Percentiles rank a stretch among this genome's conserved stretches.
Conservation (phyloP, 1,140 invertebrate species). For the Hyposmocoma kahamanoa region DNA sequence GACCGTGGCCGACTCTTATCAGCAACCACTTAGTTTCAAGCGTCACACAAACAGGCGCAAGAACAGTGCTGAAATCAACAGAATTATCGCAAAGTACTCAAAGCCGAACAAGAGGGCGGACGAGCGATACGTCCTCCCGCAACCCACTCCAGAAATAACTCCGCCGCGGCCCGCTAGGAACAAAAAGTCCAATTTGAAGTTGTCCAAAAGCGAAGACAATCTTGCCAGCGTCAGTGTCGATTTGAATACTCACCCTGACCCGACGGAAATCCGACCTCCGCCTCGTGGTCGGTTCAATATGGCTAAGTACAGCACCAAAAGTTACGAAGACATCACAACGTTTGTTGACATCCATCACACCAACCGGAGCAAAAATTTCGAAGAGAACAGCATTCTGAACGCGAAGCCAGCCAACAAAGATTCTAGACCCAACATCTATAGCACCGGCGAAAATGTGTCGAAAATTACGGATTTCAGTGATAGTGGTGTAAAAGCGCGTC, state of each 20-base stretch:
- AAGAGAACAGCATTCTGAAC: slow-evolving; percentile 59
- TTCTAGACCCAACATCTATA: slow-evolving; percentile 36
- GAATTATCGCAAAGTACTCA: slow-evolving; percentile 70
- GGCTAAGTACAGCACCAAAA: slow-evolving; percentile 59
- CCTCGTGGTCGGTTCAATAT: slow-evolving; percentile 23
- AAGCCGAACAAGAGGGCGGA: slow-evolving; percentile 48
- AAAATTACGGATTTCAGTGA: slow-evolving; percentile 39
- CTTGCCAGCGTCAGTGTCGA: slow-evolving; percentile 34
- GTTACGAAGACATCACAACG: slow-evolving; percentile 58
- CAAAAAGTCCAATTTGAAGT: slow-evolving; percentile 48
- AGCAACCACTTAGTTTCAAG: slow-evolving; percentile 64
- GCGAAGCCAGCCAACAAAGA: slow-evolving; percentile 29
- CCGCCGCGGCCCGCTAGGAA: slow-evolving; percentile 46
- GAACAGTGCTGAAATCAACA: slow-evolving; percentile 68
- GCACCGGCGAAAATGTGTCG: slow-evolving; percentile 44
- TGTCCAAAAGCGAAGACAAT: slow-evolving; percentile 60
- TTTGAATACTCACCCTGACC: slow-evolving; percentile 40
- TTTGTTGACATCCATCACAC: slow-evolving; percentile 48
- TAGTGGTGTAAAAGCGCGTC: slow-evolving; percentile 42
- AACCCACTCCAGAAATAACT: slow-evolving; percentile 27
- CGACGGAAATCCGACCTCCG: slow-evolving; percentile 20
- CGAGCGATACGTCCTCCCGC: slow-evolving; percentile 32
- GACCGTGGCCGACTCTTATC: slow-evolving; percentile 63
- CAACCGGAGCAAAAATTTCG: slow-evolving; percentile 54
- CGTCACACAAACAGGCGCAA: slow-evolving; percentile 65